Conservation (phyloP, 2,113 vertebrate species). For the Bombycilla garrulus region DNA sequence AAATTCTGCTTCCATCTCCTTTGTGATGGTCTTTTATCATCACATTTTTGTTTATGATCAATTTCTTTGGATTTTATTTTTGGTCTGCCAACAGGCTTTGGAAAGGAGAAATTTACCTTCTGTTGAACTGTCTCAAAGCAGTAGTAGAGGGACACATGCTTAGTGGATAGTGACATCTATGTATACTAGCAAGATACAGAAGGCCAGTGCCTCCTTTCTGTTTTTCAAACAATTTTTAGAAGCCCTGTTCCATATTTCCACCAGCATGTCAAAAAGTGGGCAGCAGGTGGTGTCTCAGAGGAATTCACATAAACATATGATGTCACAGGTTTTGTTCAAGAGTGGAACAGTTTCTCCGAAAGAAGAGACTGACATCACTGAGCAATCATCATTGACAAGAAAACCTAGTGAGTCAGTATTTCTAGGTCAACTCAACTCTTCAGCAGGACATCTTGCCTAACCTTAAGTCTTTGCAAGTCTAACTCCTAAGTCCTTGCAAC, state of each 20-base stretch:
- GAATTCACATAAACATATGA: background rate
- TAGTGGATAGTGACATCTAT: background rate
- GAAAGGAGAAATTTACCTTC: background rate
- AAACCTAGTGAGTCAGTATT: background rate
- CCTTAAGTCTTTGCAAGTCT: no score
- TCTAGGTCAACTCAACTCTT: background rate
- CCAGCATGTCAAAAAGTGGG: background rate
- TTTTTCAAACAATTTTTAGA: background rate
- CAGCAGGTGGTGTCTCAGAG: background rate
- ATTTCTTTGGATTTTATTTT: background rate
- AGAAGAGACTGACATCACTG: background rate
- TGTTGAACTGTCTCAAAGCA: background rate
- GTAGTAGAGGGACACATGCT: background rate
- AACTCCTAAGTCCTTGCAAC: background rate
- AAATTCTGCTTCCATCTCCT: background rate
- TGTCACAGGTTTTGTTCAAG: background rate
- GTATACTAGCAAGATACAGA: background rate
- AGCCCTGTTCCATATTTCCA: background rate
- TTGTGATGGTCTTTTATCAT: background rate
- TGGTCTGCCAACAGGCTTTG: background rate
- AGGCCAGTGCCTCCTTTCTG: background rate
- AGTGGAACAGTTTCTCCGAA: background rate
- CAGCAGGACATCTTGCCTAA: background rate
- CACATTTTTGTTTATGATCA: background rate
- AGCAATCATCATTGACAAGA: fast-evolving